These are phyloP conservation scores for Tokudaia muenninki DNA, from an alignment of 2,797 vertebrate genomes.

Conservation along the genomic window DNA sequence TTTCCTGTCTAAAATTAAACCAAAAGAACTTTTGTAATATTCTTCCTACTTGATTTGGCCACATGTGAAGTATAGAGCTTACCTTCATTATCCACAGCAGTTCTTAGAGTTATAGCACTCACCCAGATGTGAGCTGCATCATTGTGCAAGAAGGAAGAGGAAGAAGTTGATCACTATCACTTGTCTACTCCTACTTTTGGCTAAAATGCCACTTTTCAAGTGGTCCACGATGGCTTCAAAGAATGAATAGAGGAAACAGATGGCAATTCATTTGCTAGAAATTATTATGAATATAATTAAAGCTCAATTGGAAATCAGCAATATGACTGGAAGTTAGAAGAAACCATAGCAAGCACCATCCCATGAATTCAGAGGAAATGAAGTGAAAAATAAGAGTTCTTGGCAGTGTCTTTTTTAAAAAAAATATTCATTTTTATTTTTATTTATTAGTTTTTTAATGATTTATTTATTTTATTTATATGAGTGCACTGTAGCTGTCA, in stretches of 20 bases:
- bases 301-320: neutral
- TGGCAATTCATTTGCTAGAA: constrained; percentile 7
- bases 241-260: constrained; percentile 32
- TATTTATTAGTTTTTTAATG: too few relatives aligned
- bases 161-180: neutral
- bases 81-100: neutral
- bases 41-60: neutral
- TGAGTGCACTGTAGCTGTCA: too few relatives aligned
- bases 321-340: neutral
- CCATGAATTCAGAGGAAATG: neutral
- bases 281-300: neutral
- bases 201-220: constrained; percentile 43
- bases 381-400: neutral
- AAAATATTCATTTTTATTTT: too few relatives aligned
- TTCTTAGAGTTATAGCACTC: neutral
- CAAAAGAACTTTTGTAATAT: neutral
- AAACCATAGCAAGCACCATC: neutral
- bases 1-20: neutral
- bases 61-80: neutral
- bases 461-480: too few relatives aligned
- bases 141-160: neutral
- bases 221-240: neutral
- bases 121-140: neutral
- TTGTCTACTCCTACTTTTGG: neutral
- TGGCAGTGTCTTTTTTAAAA: neutral